Base-by-base conservation (phyloP, 2,797 vertebrate species). In the Luscinia megarhynchos region DNA sequence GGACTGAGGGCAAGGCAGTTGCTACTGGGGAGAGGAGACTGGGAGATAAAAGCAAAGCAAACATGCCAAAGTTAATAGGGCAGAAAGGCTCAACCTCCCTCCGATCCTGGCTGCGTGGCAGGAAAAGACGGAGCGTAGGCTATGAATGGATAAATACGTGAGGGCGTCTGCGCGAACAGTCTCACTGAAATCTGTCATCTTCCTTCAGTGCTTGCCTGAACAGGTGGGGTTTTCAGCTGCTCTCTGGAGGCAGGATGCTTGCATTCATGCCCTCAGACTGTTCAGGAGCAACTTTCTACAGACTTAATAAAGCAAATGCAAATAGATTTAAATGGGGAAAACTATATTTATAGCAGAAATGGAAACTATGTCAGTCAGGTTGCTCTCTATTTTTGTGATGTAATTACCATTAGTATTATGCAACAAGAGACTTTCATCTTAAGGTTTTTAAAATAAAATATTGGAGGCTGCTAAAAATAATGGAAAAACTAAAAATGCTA, bases 31-130 rank as follows among this genome's bases (percentile, higher is more conserved):
- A 96, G 92, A 97, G 80, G 45, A 96, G 96, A 76, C 87, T 72
- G 89, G n/a, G 69, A 96, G 94, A 97, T 96, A 93, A 97, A 97
- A 96, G 77, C 80, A 96, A 94, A 97, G 91, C 88, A 97, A 97
- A 96, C 96, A 97, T 94, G 91, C 94, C 87, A 64, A 91, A 97
- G 95, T 96, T 97, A 95, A 97, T 93, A 97, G 94, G 94, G 95
- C 89, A 97, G 92, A 92, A 86, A 95, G 82, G 81, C 84, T 90
- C 95, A 96, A 70, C 78, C 93, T 94, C 66, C 75, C 89, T 96
- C 88, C 64, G 0, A 78, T 87, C 40, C 77, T 3, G 20, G 61
- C 72, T 93, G 77, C 1, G 0, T 83, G 84, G 91, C 78, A 94
- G 91, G 58, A 80, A 95, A 94, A 94, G 78, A 51, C 4, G 0